phyloP scores from a whole-genome alignment of 92 coral and sea anemone species.

The Phenganax marumi region DNA sequence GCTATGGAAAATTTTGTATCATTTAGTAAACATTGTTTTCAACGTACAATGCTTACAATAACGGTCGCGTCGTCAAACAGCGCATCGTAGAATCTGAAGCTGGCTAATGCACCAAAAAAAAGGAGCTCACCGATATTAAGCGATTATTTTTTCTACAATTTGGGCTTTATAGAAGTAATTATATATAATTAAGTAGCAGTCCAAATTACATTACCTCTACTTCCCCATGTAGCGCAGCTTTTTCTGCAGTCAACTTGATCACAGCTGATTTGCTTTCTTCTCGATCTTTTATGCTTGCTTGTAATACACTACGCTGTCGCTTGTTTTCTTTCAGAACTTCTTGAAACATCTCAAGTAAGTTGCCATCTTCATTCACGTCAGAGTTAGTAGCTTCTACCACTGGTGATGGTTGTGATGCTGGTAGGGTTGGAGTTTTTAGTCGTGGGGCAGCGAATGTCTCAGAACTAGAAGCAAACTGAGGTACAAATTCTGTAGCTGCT shows the following conservation, averaged over 20 bases:
- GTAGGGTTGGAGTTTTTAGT: neutral
- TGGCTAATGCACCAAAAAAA: no score
- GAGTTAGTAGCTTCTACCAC: neutral
- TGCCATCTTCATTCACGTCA: neutral
- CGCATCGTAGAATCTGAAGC: no score
- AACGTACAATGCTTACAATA: no score
- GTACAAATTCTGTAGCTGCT: slow-evolving; percentile 21
- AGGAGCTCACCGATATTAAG: no score
- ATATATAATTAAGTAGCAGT: neutral
- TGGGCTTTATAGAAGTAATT: neutral
- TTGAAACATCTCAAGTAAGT: slow-evolving; percentile 21
- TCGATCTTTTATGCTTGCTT: neutral
- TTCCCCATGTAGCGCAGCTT: slow-evolving; percentile 2
- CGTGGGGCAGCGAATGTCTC: neutral
- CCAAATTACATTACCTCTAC: neutral
- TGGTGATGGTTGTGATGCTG: neutral
- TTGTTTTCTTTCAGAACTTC: slow-evolving; percentile 18
- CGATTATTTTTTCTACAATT: no score
- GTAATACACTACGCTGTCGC: neutral
- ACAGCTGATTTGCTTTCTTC: slow-evolving; percentile 9
- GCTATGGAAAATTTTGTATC: no score
- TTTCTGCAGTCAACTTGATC: neutral
- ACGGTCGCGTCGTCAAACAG: no score
- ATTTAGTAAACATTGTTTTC: no score
- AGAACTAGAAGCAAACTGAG: neutral